Percentiles rank a stretch among this genome's conserved stretches.
phyloP scores from a whole-genome alignment of 2,888 invertebrate genomes.

The Epistrophe grossulariae region DNA sequence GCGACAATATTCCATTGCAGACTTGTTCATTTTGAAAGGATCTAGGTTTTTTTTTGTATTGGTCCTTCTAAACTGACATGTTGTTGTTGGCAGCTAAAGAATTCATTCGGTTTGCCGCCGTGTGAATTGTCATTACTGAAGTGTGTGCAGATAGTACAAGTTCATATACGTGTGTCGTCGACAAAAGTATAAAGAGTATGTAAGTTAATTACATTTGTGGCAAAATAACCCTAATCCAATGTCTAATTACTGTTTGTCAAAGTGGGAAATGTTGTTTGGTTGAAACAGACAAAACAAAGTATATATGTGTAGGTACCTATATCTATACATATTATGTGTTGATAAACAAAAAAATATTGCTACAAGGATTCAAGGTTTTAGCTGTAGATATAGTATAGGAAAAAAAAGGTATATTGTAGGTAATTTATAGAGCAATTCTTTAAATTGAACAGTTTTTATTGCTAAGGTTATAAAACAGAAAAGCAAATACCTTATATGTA shows the following conservation, averaged over 20 bases:
- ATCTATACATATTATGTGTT: neutral
- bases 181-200: constrained; percentile 7
- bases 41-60: constrained; percentile 23
- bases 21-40: constrained; percentile 52
- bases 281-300: neutral
- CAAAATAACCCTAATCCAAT: constrained; percentile 59
- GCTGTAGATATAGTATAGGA: too few relatives aligned
- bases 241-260: constrained; percentile 47
- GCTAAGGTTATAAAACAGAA: neutral
- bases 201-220: constrained; percentile 55
- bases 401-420: too few relatives aligned
- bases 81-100: constrained; percentile 19
- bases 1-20: constrained; percentile 34
- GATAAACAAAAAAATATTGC: neutral
- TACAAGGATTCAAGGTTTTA: neutral
- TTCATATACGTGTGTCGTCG: neutral
- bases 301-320: too few relatives aligned
- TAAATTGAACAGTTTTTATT: neutral
- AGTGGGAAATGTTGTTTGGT: constrained; percentile 39
- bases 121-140: constrained; percentile 50
- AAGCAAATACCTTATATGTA: neutral
- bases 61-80: neutral
- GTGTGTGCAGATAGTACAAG: neutral
- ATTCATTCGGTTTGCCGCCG: constrained; percentile 35
- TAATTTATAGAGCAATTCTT: neutral